Conservation (phyloP, 2,888 invertebrate genomes). For the Byasa hedistus region DNA sequence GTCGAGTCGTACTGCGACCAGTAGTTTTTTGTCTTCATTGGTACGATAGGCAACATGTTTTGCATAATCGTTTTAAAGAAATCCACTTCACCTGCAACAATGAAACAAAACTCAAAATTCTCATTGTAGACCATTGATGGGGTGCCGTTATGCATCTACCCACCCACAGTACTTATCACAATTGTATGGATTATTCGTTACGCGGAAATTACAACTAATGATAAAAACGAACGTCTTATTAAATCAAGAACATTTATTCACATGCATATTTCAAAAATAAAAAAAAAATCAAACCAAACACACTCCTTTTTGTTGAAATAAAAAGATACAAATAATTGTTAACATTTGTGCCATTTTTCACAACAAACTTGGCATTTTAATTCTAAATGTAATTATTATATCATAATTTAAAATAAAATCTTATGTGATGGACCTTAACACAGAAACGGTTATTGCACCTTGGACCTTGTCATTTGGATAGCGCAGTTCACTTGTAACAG, state of each 20-base stretch:
- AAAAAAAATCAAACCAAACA: constrained; percentile 74
- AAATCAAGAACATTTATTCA: constrained; percentile 78
- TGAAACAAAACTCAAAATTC: constrained; percentile 44
- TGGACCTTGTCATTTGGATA: background rate
- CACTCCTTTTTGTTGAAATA: constrained; percentile 66
- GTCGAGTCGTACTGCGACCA: constrained; percentile 73
- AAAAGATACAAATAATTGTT: constrained; percentile 56
- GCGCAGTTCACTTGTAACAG: background rate
- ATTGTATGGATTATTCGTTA: background rate
- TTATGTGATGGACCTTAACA: background rate
- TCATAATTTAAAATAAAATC: constrained; percentile 10
- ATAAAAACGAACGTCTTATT: constrained; percentile 49
- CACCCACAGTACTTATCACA: constrained; percentile 3
- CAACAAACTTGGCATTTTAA: constrained; percentile 32
- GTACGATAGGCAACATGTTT: constrained; percentile 70
- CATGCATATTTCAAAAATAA: constrained; percentile 69
- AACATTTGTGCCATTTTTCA: constrained; percentile 53
- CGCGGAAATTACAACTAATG: background rate
- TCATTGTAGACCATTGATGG: constrained; percentile 13
- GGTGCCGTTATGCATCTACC: constrained; percentile 32
- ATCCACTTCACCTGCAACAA: constrained; percentile 78
- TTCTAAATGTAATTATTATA: constrained; percentile 12
- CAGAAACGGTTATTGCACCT: constrained; percentile 11
- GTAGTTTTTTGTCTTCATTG: constrained; percentile 76
- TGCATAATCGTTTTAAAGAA: constrained; percentile 76